Evolutionary conservation across 2,888 invertebrate genomes (phyloP).

Genomic region (Cyrtodaria siliqua): DNA sequence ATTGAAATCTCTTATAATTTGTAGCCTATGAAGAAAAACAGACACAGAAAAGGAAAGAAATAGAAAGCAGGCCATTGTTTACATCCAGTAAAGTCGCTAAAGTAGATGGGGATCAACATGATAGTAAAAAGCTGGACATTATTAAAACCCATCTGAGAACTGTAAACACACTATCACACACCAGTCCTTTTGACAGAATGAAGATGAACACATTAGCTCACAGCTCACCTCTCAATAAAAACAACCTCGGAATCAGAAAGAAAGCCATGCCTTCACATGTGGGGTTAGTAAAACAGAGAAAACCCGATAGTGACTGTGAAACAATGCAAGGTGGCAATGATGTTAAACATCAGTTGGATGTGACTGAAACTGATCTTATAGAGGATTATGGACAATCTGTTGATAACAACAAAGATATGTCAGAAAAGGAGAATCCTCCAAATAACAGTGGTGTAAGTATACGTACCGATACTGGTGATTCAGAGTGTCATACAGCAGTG

Average conservation of each 20-base stretch:
- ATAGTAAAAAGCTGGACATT: constrained; percentile 45
- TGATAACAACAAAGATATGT: no score
- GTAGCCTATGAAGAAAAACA: constrained; percentile 82
- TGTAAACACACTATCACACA: constrained; percentile 15
- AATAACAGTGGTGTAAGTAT: no score
- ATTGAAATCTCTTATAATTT: constrained; percentile 40
- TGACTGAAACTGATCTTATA: no score
- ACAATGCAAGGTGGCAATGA: no score
- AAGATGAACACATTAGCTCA: constrained; percentile 25
- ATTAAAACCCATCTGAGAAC: constrained; percentile 41
- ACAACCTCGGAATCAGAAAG: constrained; percentile 40
- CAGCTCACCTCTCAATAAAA: constrained; percentile 26
- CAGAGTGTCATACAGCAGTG: no score
- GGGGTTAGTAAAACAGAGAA: not conserved
- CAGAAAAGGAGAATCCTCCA: no score
- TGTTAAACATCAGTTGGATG: no score
- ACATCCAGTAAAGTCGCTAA: constrained; percentile 22
- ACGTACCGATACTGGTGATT: no score
- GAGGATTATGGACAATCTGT: no score
- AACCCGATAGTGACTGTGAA: not conserved
- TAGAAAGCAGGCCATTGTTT: constrained; percentile 77
- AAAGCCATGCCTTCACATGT: constrained; percentile 15
- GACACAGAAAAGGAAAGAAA: constrained; percentile 77
- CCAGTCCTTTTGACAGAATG: constrained; percentile 44
- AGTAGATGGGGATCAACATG: constrained; percentile 8